Evolutionary conservation across 2,888 invertebrate genomes (phyloP).

Genomic region (Lumbricus terrestris): DNA sequence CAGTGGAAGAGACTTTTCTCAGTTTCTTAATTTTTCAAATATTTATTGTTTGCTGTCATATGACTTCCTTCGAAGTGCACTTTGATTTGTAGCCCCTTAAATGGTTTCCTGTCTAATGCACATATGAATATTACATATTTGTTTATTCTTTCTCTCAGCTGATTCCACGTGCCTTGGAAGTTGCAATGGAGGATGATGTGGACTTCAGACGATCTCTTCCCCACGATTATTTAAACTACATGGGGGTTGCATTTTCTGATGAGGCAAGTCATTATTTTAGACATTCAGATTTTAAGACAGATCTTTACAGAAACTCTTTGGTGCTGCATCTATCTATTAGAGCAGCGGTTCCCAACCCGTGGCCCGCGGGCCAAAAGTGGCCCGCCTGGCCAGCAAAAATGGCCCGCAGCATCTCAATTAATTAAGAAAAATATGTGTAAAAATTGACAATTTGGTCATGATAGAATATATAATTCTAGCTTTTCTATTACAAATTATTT

Average conservation of each 20-base stretch:
- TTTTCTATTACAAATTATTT: too few species aligned
- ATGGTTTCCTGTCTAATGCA: background rate
- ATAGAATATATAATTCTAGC: too few species aligned
- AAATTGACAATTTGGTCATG: too few species aligned
- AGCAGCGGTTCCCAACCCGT: too few species aligned
- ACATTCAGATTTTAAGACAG: background rate
- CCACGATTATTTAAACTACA: conserved; percentile 71
- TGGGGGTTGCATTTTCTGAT: conserved; percentile 72
- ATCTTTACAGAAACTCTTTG: background rate
- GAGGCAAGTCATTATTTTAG: conserved; percentile 44
- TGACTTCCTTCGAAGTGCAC: background rate
- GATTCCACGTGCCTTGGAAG: conserved; percentile 73
- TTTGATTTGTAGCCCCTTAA: background rate
- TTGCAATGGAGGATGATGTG: conserved; percentile 71
- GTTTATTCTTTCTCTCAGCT: conserved; percentile 57
- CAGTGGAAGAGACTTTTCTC: background rate
- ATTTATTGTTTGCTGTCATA: background rate
- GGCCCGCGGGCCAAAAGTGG: too few species aligned
- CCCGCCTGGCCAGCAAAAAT: too few species aligned
- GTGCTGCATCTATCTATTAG: too few species aligned
- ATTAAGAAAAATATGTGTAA: too few species aligned
- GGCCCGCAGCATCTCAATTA: too few species aligned
- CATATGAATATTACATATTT: background rate
- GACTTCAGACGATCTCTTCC: conserved; percentile 79
- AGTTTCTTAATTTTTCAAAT: background rate